These are phyloP conservation scores for Diarsia dahlii DNA, from an alignment of 2,888 invertebrate species.

Conservation along the genomic window DNA sequence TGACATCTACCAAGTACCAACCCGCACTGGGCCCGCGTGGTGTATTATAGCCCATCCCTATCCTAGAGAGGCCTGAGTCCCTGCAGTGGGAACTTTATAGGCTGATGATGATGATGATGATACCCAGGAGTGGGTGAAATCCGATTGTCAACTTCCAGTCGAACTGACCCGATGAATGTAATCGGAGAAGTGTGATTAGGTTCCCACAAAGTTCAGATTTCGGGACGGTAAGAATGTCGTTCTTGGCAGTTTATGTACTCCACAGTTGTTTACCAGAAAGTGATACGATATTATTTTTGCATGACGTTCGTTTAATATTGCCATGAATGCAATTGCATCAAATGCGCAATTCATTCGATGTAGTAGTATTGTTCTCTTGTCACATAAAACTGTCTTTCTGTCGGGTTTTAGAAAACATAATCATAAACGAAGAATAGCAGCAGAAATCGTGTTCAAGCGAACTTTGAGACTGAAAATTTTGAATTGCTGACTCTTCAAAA, in stretches of 20 bases:
- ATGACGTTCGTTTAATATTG: conserved; percentile 2
- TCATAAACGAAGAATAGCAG: no score
- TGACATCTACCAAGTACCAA: no score
- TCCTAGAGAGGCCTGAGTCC: no score
- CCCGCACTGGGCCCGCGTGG: no score
- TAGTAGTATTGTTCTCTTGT: neutral
- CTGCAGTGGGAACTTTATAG: no score
- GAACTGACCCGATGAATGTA: neutral
- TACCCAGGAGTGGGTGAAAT: neutral
- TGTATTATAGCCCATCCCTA: no score
- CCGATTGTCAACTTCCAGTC: neutral
- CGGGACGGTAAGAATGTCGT: neutral
- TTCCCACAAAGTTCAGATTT: conserved; percentile 26
- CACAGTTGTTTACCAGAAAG: conserved; percentile 1
- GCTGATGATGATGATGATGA: no score
- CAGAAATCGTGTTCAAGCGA: no score
- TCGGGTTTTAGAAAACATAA: no score
- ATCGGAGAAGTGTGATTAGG: neutral
- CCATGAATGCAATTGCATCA: neutral
- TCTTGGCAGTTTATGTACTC: neutral
- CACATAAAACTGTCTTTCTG: neutral
- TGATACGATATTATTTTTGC: conserved; percentile 1
- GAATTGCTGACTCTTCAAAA: no score
- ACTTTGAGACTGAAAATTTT: no score
- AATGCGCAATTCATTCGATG: neutral